Conservation (phyloP, 1,140 invertebrate genomes). For the Orchestia grillus region DNA sequence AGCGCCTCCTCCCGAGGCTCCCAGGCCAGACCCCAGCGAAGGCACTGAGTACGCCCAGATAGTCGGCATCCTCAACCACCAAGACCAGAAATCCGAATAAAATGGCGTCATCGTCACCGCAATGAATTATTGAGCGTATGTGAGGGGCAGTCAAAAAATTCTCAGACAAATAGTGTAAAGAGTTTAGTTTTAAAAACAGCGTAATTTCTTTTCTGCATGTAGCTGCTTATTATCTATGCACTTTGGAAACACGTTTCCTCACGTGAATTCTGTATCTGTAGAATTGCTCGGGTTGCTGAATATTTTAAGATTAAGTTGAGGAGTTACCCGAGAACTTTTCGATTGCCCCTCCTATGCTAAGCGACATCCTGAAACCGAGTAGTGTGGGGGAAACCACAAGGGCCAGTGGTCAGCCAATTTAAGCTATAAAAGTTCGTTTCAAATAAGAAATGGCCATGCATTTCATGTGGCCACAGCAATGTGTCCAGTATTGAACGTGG, state of each 20-base stretch:
- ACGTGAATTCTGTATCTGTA: too few species aligned
- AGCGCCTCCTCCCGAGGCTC: background rate
- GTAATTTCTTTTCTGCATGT: too few species aligned
- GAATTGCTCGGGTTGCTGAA: too few species aligned
- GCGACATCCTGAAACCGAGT: background rate
- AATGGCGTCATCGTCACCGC: background rate
- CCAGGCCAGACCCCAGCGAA: background rate
- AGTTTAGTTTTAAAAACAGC: too few species aligned
- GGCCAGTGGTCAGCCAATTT: background rate
- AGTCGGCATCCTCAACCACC: background rate
- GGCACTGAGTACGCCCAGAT: constrained; percentile 53
- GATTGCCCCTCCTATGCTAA: too few species aligned
- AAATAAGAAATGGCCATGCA: background rate
- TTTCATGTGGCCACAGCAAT: background rate
- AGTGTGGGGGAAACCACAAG: background rate
- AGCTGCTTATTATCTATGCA: too few species aligned
- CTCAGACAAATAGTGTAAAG: too few species aligned
- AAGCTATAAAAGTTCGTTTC: background rate
- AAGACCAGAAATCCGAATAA: background rate
- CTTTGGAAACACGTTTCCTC: too few species aligned
- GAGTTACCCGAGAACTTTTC: too few species aligned
- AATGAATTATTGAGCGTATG: too few species aligned
- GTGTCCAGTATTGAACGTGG: background rate
- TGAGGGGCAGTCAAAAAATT: too few species aligned
- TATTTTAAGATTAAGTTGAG: too few species aligned